Evolutionary conservation across 2,888 invertebrate species (phyloP).

Genomic region (Altica lythri): DNA sequence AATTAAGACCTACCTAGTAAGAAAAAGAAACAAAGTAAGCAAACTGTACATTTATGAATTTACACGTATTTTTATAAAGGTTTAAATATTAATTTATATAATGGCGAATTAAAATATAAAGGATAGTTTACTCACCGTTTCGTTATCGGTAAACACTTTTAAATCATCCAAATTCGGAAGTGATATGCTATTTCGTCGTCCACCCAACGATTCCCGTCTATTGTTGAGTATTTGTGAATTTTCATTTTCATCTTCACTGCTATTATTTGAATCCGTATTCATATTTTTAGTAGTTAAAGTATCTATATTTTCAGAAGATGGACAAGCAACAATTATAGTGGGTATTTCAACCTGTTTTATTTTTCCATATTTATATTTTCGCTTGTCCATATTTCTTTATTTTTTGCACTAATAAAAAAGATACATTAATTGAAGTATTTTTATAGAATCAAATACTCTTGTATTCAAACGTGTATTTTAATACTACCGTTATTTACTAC

Average conservation of each 20-base stretch:
- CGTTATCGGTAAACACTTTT: conserved; percentile 56
- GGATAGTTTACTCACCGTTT: conserved; percentile 18
- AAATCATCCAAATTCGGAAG: conserved; percentile 74
- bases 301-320: conserved; percentile 36
- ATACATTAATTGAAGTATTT: too few species aligned
- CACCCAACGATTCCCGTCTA: conserved; percentile 44
- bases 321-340: conserved; percentile 42
- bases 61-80: too few species aligned
- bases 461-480: too few species aligned
- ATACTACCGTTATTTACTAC: too few species aligned
- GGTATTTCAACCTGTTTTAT: conserved; percentile 36
- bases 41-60: too few species aligned
- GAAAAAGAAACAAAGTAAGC: too few species aligned
- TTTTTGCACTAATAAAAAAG: not conserved
- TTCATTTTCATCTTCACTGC: not conserved
- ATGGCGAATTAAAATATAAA: too few species aligned
- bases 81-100: too few species aligned
- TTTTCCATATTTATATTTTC: conserved; percentile 32
- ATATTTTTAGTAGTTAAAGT: conserved; percentile 24
- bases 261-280: not conserved
- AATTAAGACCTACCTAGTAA: too few species aligned
- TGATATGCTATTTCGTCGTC: conserved; percentile 75
- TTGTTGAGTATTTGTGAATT: conserved; percentile 6
- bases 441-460: too few species aligned
- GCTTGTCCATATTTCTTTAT: conserved; percentile 22